Conservation (phyloP, 2,888 invertebrate genomes). For the Anodontia alba region DNA sequence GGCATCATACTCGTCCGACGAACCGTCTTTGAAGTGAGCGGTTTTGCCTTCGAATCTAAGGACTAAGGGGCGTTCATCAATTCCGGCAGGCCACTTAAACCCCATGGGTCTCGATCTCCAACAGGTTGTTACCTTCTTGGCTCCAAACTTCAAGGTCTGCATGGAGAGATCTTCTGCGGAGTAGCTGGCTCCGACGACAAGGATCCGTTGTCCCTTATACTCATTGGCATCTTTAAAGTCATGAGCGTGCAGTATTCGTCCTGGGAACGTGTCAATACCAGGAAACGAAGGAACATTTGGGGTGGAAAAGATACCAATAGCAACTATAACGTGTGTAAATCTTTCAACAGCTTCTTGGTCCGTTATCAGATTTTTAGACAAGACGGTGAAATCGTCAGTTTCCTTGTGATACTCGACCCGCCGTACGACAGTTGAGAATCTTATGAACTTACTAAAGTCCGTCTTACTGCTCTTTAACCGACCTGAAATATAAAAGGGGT, state of each 20-base stretch:
- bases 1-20: slow-evolving; percentile 43
- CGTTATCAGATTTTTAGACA: slow-evolving; percentile 13
- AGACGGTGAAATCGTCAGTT: slow-evolving; percentile 34
- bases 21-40: slow-evolving; percentile 53
- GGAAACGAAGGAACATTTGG: slow-evolving; percentile 35
- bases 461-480: slow-evolving; percentile 18
- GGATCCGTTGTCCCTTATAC: slow-evolving; percentile 14
- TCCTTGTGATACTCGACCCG: slow-evolving; percentile 28
- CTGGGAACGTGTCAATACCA: slow-evolving; percentile 39
- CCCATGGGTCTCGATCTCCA: slow-evolving; percentile 52
- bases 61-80: slow-evolving; percentile 51
- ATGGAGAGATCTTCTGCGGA: slow-evolving; percentile 44
- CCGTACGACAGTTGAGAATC: slow-evolving; percentile 38
- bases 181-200: slow-evolving; percentile 40
- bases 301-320: slow-evolving; percentile 28
- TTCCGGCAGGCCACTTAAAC: slow-evolving; percentile 49
- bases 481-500: slow-evolving; percentile 13
- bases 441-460: slow-evolving; percentile 20
- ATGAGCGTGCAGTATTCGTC: slow-evolving; percentile 39
- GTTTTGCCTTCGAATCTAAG: slow-evolving; percentile 33
- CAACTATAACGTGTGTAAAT: slow-evolving; percentile 24
- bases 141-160: slow-evolving; percentile 34
- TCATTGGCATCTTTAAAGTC: slow-evolving; percentile 38
- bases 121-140: slow-evolving; percentile 34
- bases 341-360: slow-evolving; percentile 3